Percentiles rank a stretch among this genome's conserved stretches.
phyloP scores from a whole-genome alignment of 2,888 invertebrate genomes.

The Phorcus lineatus region DNA sequence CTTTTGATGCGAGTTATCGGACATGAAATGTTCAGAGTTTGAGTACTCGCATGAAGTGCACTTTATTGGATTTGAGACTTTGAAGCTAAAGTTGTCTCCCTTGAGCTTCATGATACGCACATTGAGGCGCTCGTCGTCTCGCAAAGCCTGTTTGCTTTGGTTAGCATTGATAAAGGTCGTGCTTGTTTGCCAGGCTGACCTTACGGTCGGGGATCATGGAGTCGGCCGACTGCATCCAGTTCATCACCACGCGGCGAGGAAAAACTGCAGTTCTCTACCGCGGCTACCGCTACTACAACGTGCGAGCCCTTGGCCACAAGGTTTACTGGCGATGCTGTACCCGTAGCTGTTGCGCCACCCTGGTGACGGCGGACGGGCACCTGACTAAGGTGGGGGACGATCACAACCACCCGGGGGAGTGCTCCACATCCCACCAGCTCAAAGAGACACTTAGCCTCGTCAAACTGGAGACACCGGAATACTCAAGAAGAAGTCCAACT shows the following conservation, averaged over 20 bases:
- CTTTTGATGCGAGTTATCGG: too few species aligned
- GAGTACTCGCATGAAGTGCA: too few species aligned
- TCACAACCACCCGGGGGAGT: not conserved
- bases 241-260: not conserved
- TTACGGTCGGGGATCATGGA: not conserved
- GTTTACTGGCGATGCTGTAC: not conserved
- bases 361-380: not conserved
- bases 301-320: not conserved
- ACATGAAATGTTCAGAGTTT: too few species aligned
- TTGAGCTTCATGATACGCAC: too few species aligned
- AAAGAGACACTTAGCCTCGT: too few species aligned
- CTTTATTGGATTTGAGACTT: too few species aligned
- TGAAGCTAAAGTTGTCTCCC: too few species aligned
- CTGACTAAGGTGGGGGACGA: not conserved
- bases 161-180: not conserved
- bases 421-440: too few species aligned
- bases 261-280: not conserved
- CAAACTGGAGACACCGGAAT: too few species aligned
- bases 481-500: too few species aligned
- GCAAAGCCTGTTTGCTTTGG: too few species aligned
- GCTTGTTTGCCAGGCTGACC: slow-evolving; percentile 8
- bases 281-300: not conserved
- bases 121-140: too few species aligned
- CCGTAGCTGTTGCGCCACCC: not conserved
- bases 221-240: not conserved